phyloP scores from a whole-genome alignment of 2,797 vertebrate genomes.

The Corythornis leucogaster region DNA sequence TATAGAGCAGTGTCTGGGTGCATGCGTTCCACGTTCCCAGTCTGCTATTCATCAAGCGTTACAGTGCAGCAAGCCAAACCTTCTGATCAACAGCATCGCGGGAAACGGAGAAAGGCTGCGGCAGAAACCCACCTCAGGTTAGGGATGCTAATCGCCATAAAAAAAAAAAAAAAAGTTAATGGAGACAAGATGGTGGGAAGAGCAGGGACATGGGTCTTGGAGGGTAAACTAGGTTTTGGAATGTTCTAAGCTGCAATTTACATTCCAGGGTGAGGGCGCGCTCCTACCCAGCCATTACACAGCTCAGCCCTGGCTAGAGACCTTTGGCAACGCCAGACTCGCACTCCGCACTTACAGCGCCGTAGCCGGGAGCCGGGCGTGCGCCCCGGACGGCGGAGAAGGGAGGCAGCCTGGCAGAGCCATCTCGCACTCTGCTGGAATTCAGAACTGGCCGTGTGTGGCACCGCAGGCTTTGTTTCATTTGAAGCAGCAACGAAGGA shows the following conservation, averaged over 20 bases:
- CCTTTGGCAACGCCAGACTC: too few relatives aligned
- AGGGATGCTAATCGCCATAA: neutral
- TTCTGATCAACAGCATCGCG: neutral
- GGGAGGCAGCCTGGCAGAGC: neutral
- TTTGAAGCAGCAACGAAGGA: neutral
- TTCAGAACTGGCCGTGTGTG: neutral
- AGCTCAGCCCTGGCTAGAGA: neutral
- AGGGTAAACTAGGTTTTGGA: conserved; percentile 9
- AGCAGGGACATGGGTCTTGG: neutral
- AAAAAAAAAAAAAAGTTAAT: neutral
- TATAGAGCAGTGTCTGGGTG: neutral
- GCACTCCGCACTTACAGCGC: too few relatives aligned
- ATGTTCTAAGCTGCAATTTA: conserved; percentile 45
- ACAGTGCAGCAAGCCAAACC: neutral
- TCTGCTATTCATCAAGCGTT: neutral
- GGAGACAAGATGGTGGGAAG: neutral
- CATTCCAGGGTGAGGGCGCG: conserved; percentile 13
- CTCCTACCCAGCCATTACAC: neutral
- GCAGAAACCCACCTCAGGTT: neutral
- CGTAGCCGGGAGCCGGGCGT: too few relatives aligned
- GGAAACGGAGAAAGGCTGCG: neutral
- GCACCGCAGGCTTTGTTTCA: neutral
- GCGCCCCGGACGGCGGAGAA: too few relatives aligned
- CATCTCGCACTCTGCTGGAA: neutral
- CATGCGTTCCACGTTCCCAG: neutral